Base-by-base conservation (phyloP, 1,140 invertebrate genomes). In the Melipona quadrifasciata region DNA sequence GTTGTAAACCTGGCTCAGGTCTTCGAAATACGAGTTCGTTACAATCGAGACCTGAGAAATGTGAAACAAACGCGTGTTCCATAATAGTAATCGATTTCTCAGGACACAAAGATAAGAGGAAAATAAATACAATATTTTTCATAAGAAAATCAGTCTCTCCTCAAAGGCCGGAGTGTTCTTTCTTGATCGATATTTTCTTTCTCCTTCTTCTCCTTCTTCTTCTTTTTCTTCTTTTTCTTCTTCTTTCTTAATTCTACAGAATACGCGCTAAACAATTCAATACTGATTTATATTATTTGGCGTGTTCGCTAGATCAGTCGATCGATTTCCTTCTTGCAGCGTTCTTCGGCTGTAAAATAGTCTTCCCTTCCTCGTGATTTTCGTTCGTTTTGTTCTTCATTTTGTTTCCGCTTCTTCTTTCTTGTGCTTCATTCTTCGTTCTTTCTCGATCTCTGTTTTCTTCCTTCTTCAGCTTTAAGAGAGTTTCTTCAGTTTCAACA, bases 221-320 rank as follows among this genome's bases (percentile, higher is more conserved):
- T 19, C n/a, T n/a, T n/a, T n/a, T n/a, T 51, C 39, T 51, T 70
- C 0, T 31, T 34, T 10, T 34, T 74, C 57, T 34, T 55, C 31
- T 81, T n/a, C 53, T 77, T 58, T 31, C 58, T 90, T 91, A 87
- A 91, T 74, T 78, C 86, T 89, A 87, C 71, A 53, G 73, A 82
- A 87, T 90, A 84, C 58, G 75, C 76, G 71, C 73, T 86, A 91
- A 77, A 84, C 81, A 89, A 84, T 80, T 92, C 91, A 93, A 93
- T 93, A 93, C 91, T 93, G 92, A 91, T 93, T 92, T 89, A 87
- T 84, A 90, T 90, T 90, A 93, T 93, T 93, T 92, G 91, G 89
- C 90, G 92, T 93, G 87, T 90, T 89, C 86, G 75, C 72, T 90
- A 61, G 78, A 70, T 90, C 87, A 89, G 89, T 90, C 89, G 85